phyloP scores from a whole-genome alignment of 1,140 invertebrate genomes.

The Bombus consobrinus region DNA sequence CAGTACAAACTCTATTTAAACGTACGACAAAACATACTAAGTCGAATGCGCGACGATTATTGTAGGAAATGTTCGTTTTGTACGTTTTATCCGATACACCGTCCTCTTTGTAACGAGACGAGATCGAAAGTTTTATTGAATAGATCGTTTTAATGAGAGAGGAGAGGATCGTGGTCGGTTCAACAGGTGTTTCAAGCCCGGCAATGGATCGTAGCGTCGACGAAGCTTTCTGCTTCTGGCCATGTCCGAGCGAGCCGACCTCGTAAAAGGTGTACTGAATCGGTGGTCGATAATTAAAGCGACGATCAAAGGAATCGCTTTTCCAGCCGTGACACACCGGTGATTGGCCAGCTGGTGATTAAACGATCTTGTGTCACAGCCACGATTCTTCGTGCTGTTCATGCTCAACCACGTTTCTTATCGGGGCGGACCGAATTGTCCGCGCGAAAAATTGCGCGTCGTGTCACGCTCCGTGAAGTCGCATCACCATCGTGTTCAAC shows the following conservation, averaged over 20 bases:
- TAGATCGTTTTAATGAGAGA: conserved; percentile 19
- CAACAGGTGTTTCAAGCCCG: conserved; percentile 57
- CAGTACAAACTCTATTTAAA: not conserved
- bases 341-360: conserved; percentile 9
- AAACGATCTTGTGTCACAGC: conserved; percentile 13
- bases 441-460: conserved; percentile 8
- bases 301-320: conserved; percentile 58
- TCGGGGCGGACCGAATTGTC: not conserved
- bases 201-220: conserved; percentile 42
- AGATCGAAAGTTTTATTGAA: not conserved
- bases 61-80: not conserved
- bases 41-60: not conserved
- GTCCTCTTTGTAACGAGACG: not conserved
- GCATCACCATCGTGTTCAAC: too few relatives aligned
- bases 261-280: conserved; percentile 50
- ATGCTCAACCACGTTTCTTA: not conserved
- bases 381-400: not conserved
- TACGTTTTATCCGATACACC: not conserved
- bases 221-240: conserved; percentile 25
- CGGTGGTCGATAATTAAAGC: conserved; percentile 58
- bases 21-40: too few relatives aligned
- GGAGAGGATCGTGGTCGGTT: conserved; percentile 4
- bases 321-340: conserved; percentile 30
- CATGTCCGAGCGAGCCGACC: not conserved
- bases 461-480: not conserved